Evolutionary conservation across 1,140 invertebrate species (phyloP), one percentile per base, ranked within the genome.

Genomic region (Arctopsyche grandis): DNA sequence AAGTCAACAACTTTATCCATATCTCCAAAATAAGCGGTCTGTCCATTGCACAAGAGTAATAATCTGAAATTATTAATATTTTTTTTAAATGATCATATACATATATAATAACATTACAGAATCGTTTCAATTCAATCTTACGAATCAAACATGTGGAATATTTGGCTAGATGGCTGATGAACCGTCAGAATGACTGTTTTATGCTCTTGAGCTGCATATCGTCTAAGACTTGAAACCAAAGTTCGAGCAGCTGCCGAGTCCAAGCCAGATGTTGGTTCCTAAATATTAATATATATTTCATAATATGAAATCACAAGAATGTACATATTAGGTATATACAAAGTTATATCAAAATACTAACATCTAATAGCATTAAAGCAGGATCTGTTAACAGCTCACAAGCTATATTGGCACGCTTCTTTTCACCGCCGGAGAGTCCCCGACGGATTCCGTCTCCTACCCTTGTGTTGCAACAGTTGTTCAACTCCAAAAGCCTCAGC

Each of bases 381-480:
- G 95, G 95, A 88, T 96, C 95, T 12, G 94, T 95, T 56, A 97
- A 88, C 71, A 97, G 88, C 88, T 97, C 95, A 84, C 94, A 96
- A 21, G 94, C 95, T 84, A 96, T 96, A 84, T 94, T 96, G 5
- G 94, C 94, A 83, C 95, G 86, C 84, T 96, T 97, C 89, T 95
- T 96, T 84, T 97, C 95, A 14, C 95, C 95, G 5, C 95, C 95
- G 16, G 95, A 96, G 5, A 97, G 87, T 29, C 95, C 95, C 78
- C 94, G 88, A 82, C 92, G 93, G 69, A 94, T 88, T 81, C 93
- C 92, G 85, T 95, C 94, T 9, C 95, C 95, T 82, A 96, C 94
- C 83, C 94, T 93, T 80, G 95, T 96, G 83, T 95, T 90, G 86
- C 94, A 93, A 85, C 95, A 96, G 84, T 89, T 89, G 56, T 88